A percentile compares a stretch with the other conserved stretches of the same genome.
These are phyloP conservation scores for Charanyca ferruginea DNA, from an alignment of 2,888 invertebrate species.

Conservation along the genomic window DNA sequence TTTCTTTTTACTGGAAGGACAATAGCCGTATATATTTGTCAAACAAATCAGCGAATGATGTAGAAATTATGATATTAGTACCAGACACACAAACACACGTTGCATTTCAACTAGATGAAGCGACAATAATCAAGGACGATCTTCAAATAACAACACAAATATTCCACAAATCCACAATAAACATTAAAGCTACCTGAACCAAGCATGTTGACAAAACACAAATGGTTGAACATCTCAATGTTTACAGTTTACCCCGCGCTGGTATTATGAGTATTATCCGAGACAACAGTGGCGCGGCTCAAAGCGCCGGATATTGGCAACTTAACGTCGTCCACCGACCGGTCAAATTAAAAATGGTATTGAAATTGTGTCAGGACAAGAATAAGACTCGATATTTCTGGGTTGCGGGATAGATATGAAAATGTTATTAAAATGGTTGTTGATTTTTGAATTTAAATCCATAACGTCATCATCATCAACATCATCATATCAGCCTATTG, in stretches of 20 bases:
- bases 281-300: constrained; percentile 68
- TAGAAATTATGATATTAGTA: not conserved
- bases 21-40: not conserved
- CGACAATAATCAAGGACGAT: not conserved
- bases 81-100: not conserved
- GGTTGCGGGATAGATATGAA: not conserved
- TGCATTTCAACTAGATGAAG: not conserved
- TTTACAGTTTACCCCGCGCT: constrained; percentile 29
- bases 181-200: not conserved
- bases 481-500: too few species aligned
- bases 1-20: not conserved
- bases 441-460: not conserved
- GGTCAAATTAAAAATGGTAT: constrained; percentile 44
- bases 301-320: constrained; percentile 70
- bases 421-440: not conserved
- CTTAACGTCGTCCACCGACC: constrained; percentile 17
- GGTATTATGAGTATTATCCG: constrained; percentile 61
- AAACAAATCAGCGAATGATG: not conserved
- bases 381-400: not conserved
- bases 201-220: constrained; percentile 33
- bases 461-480: too few species aligned
- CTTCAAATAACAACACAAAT: constrained; percentile 7
- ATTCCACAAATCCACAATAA: constrained; percentile 6
- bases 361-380: constrained; percentile 30
- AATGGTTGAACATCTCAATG: constrained; percentile 30